Conservation (phyloP, 2,888 invertebrate genomes). For the Matsumyia berberina region DNA sequence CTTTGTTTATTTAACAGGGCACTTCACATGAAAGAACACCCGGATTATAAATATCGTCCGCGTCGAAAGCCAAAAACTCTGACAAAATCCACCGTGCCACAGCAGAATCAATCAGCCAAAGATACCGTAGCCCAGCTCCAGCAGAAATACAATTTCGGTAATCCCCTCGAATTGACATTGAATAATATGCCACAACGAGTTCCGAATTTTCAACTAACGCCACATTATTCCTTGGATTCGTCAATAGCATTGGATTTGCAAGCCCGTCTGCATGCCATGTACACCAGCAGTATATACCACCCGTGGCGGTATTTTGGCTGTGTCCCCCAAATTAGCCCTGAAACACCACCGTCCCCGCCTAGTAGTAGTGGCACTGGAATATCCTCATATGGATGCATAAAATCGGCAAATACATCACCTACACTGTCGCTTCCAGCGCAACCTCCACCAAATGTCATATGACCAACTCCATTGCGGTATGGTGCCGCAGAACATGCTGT, state of each 20-base stretch:
- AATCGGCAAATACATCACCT: slow-evolving; percentile 83
- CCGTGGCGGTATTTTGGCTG: slow-evolving; percentile 84
- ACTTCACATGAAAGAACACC: slow-evolving; percentile 96
- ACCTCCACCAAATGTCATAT: slow-evolving; percentile 83
- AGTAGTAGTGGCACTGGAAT: slow-evolving; percentile 82
- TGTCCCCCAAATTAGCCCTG: slow-evolving; percentile 82
- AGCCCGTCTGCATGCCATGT: slow-evolving; percentile 84
- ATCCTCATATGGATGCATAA: slow-evolving; percentile 83
- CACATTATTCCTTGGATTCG: slow-evolving; percentile 83
- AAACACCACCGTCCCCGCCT: slow-evolving; percentile 84
- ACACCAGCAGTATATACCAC: slow-evolving; percentile 83
- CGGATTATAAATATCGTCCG: slow-evolving; percentile 96
- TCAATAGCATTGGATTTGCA: slow-evolving; percentile 84
- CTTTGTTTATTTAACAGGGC: slow-evolving; percentile 87
- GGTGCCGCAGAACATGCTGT: slow-evolving; percentile 83
- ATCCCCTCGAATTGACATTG: slow-evolving; percentile 82
- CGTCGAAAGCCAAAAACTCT: slow-evolving; percentile 94
- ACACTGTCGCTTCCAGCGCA: slow-evolving; percentile 78
- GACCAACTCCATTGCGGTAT: slow-evolving; percentile 85
- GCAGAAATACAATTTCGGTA: slow-evolving; percentile 83
- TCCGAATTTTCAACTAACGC: slow-evolving; percentile 78
- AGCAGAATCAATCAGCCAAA: slow-evolving; percentile 75
- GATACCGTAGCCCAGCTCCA: slow-evolving; percentile 73
- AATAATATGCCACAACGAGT: slow-evolving; percentile 80
- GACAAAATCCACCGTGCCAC: slow-evolving; percentile 86